Conservation (phyloP, 2,888 invertebrate species). For the Clunio marinus region DNA sequence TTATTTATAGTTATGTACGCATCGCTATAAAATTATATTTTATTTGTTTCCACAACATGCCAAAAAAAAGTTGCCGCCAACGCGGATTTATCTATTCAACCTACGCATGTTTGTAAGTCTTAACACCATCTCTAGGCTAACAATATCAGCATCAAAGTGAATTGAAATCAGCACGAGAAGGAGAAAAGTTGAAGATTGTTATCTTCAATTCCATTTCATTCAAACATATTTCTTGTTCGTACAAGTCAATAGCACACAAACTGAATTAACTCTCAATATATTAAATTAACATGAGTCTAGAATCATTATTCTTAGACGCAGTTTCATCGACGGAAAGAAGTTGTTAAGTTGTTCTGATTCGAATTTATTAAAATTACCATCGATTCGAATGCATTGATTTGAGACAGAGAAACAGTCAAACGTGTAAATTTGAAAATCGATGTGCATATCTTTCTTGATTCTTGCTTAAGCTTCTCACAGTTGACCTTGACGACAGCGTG, state of each 20-base stretch:
- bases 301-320: not conserved
- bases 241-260: too few relatives aligned
- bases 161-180: not conserved
- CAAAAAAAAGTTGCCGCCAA: conserved; percentile 16
- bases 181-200: not conserved
- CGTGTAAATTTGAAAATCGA: not conserved
- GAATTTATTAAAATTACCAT: not conserved
- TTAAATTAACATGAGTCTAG: not conserved
- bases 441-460: too few relatives aligned
- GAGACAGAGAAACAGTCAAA: too few relatives aligned
- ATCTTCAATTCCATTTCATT: not conserved
- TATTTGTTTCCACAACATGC: not conserved
- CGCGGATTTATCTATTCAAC: conserved; percentile 26
- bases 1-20: not conserved
- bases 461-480: not conserved
- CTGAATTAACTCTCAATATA: not conserved
- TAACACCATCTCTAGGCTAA: not conserved
- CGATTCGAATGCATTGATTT: not conserved
- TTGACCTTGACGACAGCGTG: not conserved
- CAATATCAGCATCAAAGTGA: not conserved
- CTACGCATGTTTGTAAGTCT: not conserved
- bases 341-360: not conserved
- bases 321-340: not conserved
- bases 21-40: not conserved
- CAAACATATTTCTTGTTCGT: too few relatives aligned